Conservation (phyloP, 2,888 invertebrate genomes). For the Dysmachus trigonus region DNA sequence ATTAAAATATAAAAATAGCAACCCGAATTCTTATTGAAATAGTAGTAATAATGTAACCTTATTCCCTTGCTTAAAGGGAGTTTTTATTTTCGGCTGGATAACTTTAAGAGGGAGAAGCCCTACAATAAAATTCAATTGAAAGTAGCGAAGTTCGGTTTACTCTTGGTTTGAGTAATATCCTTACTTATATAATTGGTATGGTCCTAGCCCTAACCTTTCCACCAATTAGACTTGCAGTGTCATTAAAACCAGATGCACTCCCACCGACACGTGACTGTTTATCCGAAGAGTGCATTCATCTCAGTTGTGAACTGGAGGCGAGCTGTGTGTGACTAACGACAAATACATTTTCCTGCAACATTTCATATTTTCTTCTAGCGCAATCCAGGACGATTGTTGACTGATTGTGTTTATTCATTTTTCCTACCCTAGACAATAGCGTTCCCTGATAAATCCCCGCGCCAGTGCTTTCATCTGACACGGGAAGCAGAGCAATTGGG, state of each 20-base stretch:
- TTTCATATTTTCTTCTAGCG: not conserved
- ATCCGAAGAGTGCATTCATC: conserved; percentile 1
- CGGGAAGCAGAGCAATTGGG: not conserved
- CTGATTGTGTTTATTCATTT: not conserved
- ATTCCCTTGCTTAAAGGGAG: not conserved
- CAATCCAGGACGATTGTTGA: not conserved
- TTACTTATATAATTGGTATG: not conserved
- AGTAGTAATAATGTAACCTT: too few relatives aligned
- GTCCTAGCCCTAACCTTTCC: not conserved
- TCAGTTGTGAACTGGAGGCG: not conserved
- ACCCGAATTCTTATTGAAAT: not conserved
- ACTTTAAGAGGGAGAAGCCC: not conserved
- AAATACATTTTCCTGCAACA: not conserved
- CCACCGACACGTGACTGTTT: conserved; percentile 43
- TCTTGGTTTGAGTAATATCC: not conserved
- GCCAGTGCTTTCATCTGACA: not conserved
- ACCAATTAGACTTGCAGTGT: conserved; percentile 41
- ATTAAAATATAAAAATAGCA: not conserved
- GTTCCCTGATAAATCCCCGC: not conserved
- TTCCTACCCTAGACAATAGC: not conserved
- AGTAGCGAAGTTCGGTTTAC: too few relatives aligned
- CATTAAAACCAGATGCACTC: conserved; percentile 43
- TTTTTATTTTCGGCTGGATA: not conserved
- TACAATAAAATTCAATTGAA: too few relatives aligned
- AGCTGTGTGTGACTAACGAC: not conserved